phyloP scores from a whole-genome alignment of 2,797 vertebrate species.

The Sebastes ruberrimus region DNA sequence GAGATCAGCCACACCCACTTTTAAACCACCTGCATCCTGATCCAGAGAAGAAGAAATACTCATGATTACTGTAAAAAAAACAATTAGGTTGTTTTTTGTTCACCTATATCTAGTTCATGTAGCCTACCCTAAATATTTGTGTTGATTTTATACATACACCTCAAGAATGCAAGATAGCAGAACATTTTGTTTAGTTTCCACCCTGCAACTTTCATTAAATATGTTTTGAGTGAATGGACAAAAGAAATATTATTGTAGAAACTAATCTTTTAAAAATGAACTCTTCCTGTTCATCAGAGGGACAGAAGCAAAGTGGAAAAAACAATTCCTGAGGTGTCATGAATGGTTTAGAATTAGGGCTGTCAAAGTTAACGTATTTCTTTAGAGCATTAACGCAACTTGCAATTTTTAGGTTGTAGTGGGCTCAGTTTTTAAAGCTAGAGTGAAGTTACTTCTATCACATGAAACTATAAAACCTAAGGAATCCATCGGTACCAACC shows the following conservation, averaged over 20 bases:
- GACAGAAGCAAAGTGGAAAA: no score
- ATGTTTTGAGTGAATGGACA: not conserved
- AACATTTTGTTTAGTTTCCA: not conserved
- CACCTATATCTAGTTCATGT: not conserved
- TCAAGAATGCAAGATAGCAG: not conserved
- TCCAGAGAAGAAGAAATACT: not conserved
- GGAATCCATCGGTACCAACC: no score
- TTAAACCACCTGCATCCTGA: slow-evolving; percentile 82
- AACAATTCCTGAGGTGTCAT: no score
- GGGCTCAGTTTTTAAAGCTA: no score
- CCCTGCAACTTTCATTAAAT: not conserved
- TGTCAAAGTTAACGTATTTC: no score
- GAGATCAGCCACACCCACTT: slow-evolving; percentile 80
- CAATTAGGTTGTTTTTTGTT: not conserved
- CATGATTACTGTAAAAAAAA: not conserved
- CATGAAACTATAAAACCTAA: no score
- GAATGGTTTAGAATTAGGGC: no score
- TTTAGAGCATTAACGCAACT: no score
- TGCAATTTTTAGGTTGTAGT: no score
- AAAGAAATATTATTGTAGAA: not conserved
- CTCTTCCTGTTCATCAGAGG: not conserved
- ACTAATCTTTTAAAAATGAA: not conserved
- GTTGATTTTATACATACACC: not conserved
- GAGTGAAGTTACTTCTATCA: no score
- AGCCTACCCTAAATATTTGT: not conserved